Conservation (phyloP, 2,113 vertebrate species). For the Monarcha castaneiventris region DNA sequence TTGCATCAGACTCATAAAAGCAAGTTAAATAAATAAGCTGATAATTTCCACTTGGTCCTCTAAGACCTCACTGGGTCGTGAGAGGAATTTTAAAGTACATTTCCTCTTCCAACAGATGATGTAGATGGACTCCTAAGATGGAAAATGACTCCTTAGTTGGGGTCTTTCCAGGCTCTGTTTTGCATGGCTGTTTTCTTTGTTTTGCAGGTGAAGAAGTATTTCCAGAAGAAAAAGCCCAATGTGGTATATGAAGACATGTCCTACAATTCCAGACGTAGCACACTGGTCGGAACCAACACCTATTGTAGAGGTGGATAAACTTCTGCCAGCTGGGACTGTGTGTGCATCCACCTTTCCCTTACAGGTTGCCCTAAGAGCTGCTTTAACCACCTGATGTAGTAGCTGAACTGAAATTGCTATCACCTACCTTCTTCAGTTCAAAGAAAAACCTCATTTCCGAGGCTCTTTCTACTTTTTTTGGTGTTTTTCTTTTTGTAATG, state of each 20-base stretch:
- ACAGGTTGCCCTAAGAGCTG: neutral
- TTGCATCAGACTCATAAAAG: neutral
- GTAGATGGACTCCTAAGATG: neutral
- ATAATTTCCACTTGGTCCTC: neutral
- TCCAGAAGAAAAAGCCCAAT: neutral
- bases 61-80: neutral
- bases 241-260: constrained; percentile 59
- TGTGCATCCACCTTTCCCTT: rapidly evolving
- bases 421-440: neutral
- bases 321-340: neutral
- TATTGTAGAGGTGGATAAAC: neutral
- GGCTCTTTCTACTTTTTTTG: neutral
- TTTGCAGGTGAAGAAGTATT: constrained; percentile 40
- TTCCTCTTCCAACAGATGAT: neutral
- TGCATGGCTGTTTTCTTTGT: neutral
- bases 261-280: neutral
- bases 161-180: neutral
- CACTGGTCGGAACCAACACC: neutral
- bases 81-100: neutral
- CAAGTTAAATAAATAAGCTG: neutral
- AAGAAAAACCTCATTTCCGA: neutral
- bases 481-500: neutral
- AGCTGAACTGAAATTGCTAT: neutral
- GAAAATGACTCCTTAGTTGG: neutral
- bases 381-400: neutral